phyloP scores from a whole-genome alignment of 2,888 invertebrate genomes.

The Lepidonotus clava region DNA sequence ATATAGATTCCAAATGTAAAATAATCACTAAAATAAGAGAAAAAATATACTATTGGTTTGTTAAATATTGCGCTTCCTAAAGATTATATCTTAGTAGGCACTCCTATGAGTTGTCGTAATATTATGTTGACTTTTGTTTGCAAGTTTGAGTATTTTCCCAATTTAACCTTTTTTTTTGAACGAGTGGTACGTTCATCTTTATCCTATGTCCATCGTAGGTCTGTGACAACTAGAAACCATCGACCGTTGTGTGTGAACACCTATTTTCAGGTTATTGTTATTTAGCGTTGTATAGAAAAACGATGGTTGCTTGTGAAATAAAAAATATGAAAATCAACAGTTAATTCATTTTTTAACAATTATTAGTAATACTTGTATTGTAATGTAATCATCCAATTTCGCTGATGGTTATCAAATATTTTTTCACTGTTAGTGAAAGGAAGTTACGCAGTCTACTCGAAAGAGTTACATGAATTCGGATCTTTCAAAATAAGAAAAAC shows the following conservation, averaged over 20 bases:
- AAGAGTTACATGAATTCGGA: too few relatives aligned
- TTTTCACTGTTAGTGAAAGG: too few relatives aligned
- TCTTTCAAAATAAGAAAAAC: too few relatives aligned
- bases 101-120: not conserved
- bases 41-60: not conserved
- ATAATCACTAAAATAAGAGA: too few relatives aligned
- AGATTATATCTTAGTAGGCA: constrained; percentile 13
- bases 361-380: too few relatives aligned
- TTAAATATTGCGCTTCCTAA: not conserved
- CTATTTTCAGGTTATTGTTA: constrained; percentile 37
- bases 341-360: too few relatives aligned
- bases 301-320: constrained; percentile 39
- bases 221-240: not conserved
- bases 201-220: not conserved
- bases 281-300: constrained; percentile 40
- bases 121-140: not conserved
- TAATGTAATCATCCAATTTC: too few relatives aligned
- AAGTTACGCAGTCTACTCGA: too few relatives aligned
- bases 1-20: too few relatives aligned
- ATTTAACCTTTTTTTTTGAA: not conserved
- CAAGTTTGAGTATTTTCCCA: not conserved
- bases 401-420: too few relatives aligned
- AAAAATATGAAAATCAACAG: not conserved
- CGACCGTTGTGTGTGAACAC: constrained; percentile 16
- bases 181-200: not conserved